These are phyloP conservation scores for Amphipoea lucens DNA, from an alignment of 2,888 invertebrate genomes.

Conservation along the genomic window DNA sequence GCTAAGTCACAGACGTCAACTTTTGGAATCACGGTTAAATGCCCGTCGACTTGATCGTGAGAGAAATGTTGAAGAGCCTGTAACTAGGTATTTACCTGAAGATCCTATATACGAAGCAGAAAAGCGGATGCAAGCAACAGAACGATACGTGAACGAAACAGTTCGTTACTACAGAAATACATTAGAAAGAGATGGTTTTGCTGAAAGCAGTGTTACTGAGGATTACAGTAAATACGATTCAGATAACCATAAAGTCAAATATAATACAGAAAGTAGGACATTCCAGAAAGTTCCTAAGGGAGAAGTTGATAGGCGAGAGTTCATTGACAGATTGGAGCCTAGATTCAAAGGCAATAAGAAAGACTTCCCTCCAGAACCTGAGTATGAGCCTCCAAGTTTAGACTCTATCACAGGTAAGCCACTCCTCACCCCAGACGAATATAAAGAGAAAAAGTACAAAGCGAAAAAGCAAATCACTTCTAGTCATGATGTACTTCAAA, in stretches of 20 bases:
- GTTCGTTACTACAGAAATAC: slow-evolving; percentile 90
- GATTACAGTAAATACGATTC: slow-evolving; percentile 88
- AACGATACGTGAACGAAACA: slow-evolving; percentile 90
- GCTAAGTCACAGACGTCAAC: slow-evolving; percentile 93
- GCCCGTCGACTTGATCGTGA: slow-evolving; percentile 89
- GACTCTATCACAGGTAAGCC: slow-evolving; percentile 90
- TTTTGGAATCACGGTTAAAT: slow-evolving; percentile 94
- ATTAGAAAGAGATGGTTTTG: slow-evolving; percentile 89
- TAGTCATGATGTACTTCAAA: slow-evolving; percentile 87
- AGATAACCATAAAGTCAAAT: slow-evolving; percentile 85
- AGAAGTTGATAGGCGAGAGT: slow-evolving; percentile 84
- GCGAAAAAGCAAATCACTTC: slow-evolving; percentile 85
- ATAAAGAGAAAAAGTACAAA: slow-evolving; percentile 89
- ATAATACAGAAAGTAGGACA: slow-evolving; percentile 84
- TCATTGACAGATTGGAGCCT: slow-evolving; percentile 79
- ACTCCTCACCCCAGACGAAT: slow-evolving; percentile 91
- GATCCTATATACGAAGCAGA: slow-evolving; percentile 87
- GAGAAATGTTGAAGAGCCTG: slow-evolving; percentile 80
- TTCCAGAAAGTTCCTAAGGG: slow-evolving; percentile 81
- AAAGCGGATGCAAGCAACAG: slow-evolving; percentile 88
- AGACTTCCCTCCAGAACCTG: slow-evolving; percentile 87
- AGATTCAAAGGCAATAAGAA: slow-evolving; percentile 80
- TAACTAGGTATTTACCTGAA: slow-evolving; percentile 87
- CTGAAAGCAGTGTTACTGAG: slow-evolving; percentile 89
- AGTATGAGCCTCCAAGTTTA: slow-evolving; percentile 92